These are phyloP conservation scores for Chrysolina americana DNA, from an alignment of 2,888 invertebrate species.

Conservation along the genomic window DNA sequence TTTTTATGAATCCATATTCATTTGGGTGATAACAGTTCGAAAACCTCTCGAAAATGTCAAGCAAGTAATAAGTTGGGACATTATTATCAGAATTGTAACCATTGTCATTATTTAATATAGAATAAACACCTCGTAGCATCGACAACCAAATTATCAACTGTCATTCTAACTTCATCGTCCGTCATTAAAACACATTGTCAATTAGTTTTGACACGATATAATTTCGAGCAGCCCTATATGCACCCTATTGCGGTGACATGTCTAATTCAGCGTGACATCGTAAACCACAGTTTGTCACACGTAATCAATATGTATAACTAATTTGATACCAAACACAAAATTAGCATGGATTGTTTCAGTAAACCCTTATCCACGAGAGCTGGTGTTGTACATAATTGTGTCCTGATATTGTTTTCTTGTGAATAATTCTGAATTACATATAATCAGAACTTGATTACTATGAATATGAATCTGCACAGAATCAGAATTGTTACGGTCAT, in stretches of 20 bases:
- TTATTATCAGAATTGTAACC: no score
- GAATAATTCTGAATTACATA: background rate
- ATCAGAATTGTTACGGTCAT: no score
- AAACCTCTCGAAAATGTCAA: no score
- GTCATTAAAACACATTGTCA: background rate
- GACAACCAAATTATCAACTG: background rate
- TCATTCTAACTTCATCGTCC: background rate
- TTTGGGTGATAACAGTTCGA: no score
- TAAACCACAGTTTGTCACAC: slow-evolving; percentile 21
- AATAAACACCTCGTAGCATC: background rate
- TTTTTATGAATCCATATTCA: no score
- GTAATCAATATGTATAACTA: slow-evolving; percentile 22
- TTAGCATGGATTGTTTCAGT: slow-evolving; percentile 2
- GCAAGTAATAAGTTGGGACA: no score
- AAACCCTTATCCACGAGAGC: slow-evolving; percentile 5
- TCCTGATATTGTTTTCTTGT: background rate
- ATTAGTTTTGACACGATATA: slow-evolving; percentile 4
- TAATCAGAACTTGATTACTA: background rate
- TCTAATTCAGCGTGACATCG: slow-evolving; percentile 9
- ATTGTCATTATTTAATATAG: no score
- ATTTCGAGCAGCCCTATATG: background rate
- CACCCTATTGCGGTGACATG: slow-evolving; percentile 17
- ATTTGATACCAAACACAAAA: slow-evolving; percentile 10
- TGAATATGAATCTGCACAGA: no score
- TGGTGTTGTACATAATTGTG: background rate